Conservation (phyloP, 1,140 invertebrate species). For the Thereuonema tuberculata region DNA sequence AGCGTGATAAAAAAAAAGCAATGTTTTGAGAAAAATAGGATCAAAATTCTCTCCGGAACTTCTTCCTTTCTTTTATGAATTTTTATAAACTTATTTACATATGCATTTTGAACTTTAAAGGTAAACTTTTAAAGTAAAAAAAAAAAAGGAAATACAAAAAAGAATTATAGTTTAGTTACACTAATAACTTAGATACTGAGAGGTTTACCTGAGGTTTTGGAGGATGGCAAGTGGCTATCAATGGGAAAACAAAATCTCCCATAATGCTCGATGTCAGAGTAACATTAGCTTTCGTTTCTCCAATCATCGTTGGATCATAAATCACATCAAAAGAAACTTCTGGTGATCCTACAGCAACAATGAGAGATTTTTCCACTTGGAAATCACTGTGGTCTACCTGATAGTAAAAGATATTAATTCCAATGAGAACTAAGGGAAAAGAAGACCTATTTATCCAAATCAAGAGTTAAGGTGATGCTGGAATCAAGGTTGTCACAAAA, state of each 20-base stretch:
- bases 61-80: not conserved
- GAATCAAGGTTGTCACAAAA: no score
- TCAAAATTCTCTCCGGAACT: not conserved
- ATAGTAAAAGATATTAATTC: no score
- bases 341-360: not conserved
- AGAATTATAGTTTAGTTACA: no score
- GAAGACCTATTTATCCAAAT: no score
- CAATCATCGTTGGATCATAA: not conserved
- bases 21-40: not conserved
- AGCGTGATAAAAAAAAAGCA: not conserved
- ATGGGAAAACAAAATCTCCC: not conserved
- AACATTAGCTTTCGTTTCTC: not conserved
- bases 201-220: not conserved
- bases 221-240: not conserved
- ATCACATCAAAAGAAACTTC: not conserved
- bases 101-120: not conserved
- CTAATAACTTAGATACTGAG: not conserved
- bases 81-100: not conserved
- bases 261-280: not conserved
- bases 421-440: no score
- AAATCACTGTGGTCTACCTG: not conserved
- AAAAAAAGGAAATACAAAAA: no score
- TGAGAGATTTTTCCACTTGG: not conserved
- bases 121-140: not conserved
- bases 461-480: no score